A percentile compares a stretch with the other conserved stretches of the same genome.
Evolutionary conservation across 2,888 invertebrate species (phyloP).

Genomic region (Anodontia alba): DNA sequence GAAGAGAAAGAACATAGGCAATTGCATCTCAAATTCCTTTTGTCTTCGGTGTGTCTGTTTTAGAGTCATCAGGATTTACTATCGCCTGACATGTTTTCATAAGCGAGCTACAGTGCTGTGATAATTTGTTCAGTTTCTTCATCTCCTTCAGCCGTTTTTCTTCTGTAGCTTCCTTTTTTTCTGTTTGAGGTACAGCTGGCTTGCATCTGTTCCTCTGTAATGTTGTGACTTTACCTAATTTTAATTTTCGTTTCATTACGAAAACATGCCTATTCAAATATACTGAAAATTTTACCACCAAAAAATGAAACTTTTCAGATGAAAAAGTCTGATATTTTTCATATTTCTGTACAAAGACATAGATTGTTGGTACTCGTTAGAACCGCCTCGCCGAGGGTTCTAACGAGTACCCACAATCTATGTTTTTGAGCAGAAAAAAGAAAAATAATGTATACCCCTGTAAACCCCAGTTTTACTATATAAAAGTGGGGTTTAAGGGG

Average conservation of each 20-base stretch:
- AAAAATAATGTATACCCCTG: too few species aligned
- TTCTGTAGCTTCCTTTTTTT: conserved; percentile 7
- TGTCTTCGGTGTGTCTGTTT: conserved; percentile 26
- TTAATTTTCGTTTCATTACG: conserved; percentile 24
- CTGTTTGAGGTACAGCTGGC: background rate
- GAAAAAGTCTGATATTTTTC: too few species aligned
- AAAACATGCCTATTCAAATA: too few species aligned
- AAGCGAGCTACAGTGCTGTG: conserved; percentile 13
- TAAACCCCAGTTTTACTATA: too few species aligned
- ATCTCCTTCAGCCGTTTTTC: conserved; percentile 20
- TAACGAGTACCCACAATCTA: too few species aligned
- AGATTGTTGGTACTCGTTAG: too few species aligned
- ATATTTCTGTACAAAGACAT: too few species aligned
- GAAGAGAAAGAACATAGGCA: conserved; percentile 1
- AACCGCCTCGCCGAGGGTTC: too few species aligned
- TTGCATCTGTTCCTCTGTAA: conserved; percentile 14
- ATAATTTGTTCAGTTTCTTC: conserved; percentile 19
- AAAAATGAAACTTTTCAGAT: too few species aligned
- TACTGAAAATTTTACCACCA: too few species aligned
- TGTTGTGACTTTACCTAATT: conserved; percentile 29
- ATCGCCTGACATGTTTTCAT: conserved; percentile 47
- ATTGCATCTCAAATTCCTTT: conserved; percentile 28
- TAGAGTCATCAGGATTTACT: conserved; percentile 39
- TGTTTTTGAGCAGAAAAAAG: too few species aligned
- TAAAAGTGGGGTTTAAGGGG: too few species aligned